A percentile compares a stretch with the other conserved stretches of the same genome.
Conservation (phyloP, 92 coral and sea anemone genomes). For the Epizoanthus rinbou region DNA sequence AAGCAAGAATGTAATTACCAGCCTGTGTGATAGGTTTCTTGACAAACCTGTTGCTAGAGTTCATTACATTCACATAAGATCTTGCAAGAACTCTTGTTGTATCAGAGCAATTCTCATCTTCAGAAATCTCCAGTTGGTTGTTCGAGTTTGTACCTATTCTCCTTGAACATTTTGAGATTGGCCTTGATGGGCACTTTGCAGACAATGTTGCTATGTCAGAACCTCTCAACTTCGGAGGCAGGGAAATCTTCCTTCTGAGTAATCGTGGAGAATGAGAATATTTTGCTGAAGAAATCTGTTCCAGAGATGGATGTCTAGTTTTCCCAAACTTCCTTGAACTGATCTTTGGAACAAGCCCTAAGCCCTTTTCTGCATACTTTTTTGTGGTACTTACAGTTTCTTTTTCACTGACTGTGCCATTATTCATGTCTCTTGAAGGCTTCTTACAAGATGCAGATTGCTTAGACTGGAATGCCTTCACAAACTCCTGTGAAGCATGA, state of each 20-base stretch:
- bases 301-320: constrained; percentile 10
- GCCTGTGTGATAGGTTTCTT: constrained; percentile 49
- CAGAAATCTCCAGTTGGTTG: neutral
- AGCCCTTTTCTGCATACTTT: neutral
- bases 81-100: constrained; percentile 13
- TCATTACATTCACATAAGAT: constrained; percentile 25
- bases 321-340: constrained; percentile 10
- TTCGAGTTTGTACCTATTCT: neutral
- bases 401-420: neutral
- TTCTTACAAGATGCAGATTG: neutral
- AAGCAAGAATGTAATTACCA: constrained; percentile 74
- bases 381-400: constrained; percentile 7
- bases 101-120: neutral
- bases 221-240: constrained; percentile 4
- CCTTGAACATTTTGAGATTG: neutral
- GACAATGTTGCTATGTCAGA: too few relatives aligned
- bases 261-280: constrained; percentile 5
- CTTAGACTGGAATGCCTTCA: neutral
- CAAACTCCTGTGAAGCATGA: neutral
- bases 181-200: neutral
- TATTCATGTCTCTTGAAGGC: neutral
- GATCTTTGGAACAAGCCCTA: neutral
- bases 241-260: constrained; percentile 18
- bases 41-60: constrained; percentile 30
- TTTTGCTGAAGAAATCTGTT: constrained; percentile 17